Evolutionary conservation across 2,797 vertebrate genomes (phyloP).

Genomic region (Pteropus rufus): DNA sequence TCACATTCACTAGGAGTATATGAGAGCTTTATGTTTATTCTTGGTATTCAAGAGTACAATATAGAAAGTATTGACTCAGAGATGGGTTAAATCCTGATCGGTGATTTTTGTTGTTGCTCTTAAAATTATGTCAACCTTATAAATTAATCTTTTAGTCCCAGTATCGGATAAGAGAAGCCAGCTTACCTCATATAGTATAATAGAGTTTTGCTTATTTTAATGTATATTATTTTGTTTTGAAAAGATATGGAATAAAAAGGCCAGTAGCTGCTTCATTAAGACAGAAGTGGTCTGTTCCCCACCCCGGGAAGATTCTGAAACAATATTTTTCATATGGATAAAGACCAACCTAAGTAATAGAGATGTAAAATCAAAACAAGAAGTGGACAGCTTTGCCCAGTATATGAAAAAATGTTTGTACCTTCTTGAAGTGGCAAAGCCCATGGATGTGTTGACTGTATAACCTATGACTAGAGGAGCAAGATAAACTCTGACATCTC

Average conservation of each 20-base stretch:
- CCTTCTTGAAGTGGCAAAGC: not conserved
- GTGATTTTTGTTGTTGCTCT: slow-evolving; percentile 1
- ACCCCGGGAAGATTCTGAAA: slow-evolving; percentile 4
- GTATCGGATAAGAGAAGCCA: not conserved
- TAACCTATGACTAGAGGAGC: not conserved
- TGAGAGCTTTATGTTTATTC: not conserved
- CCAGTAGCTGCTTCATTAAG: slow-evolving; percentile 9
- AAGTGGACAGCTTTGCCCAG: not conserved
- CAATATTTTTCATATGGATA: not conserved
- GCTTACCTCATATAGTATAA: not conserved
- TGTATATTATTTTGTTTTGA: not conserved
- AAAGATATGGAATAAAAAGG: not conserved
- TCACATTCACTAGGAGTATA: not conserved
- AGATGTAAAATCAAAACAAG: not conserved
- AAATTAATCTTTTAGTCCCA: not conserved
- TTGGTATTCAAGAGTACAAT: not conserved
- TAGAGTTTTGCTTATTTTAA: not conserved
- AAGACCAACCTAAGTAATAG: slow-evolving; percentile 24
- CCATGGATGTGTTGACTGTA: not conserved
- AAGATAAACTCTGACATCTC: not conserved
- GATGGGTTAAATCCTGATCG: not conserved
- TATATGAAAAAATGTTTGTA: not conserved
- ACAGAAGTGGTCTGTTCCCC: slow-evolving; percentile 24
- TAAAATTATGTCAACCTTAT: not conserved
- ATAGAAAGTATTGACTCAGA: not conserved